phyloP scores from a whole-genome alignment of 2,113 vertebrate genomes.

The Hylia prasina region DNA sequence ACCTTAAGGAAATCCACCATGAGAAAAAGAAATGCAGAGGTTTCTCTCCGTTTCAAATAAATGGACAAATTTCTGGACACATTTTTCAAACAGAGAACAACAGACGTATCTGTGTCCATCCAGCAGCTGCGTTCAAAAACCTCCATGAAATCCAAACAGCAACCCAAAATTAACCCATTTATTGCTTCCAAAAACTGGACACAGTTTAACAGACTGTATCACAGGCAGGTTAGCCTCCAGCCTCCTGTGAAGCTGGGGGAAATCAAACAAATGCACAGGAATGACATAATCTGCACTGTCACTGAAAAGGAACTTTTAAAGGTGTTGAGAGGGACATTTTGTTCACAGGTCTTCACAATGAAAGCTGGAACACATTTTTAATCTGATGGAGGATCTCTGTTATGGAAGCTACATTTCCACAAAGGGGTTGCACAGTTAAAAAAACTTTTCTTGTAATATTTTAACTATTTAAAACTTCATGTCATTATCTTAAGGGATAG shows the following conservation, averaged over 20 bases:
- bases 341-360: background rate
- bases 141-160: background rate
- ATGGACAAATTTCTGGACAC: accelerated
- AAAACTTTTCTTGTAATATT: background rate
- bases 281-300: background rate
- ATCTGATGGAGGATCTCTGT: background rate
- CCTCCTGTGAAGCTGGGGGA: background rate
- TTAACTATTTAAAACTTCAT: background rate
- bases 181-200: background rate
- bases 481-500: background rate
- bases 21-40: background rate
- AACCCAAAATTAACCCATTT: background rate
- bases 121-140: background rate
- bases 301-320: background rate
- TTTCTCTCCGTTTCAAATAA: background rate
- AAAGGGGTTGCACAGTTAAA: background rate
- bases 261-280: background rate
- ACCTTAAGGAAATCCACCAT: background rate
- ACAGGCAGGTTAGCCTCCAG: background rate
- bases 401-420: background rate
- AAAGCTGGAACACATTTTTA: background rate
- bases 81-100: background rate
- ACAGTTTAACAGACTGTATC: background rate
- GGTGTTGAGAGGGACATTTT: background rate
- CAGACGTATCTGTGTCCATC: background rate